phyloP scores from a whole-genome alignment of 2,888 invertebrate species.

The Leptura quadrifasciata region DNA sequence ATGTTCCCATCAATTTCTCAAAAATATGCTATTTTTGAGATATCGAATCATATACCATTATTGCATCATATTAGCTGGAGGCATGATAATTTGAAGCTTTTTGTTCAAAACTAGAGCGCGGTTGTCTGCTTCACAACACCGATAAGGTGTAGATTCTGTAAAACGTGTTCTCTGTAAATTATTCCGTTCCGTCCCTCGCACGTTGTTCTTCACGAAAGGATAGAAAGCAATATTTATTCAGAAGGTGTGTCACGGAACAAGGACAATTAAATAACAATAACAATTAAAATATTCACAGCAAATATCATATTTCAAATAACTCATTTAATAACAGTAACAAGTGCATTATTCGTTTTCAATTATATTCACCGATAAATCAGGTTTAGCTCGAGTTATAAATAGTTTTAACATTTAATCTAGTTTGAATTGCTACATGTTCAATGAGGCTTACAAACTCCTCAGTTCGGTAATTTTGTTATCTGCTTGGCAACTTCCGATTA shows the following conservation, averaged over 20 bases:
- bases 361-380: background rate
- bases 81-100: no score
- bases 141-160: background rate
- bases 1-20: no score
- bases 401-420: background rate
- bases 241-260: slow-evolving; percentile 21
- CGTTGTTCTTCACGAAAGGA: slow-evolving; percentile 2
- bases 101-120: no score
- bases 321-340: slow-evolving; percentile 1
- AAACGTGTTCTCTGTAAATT: slow-evolving; percentile 5
- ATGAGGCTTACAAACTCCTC: no score
- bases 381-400: background rate
- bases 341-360: background rate
- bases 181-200: slow-evolving; percentile 6
- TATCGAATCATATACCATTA: no score
- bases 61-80: no score
- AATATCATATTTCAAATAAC: slow-evolving; percentile 1
- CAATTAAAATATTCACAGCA: slow-evolving; percentile 8
- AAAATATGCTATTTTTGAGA: no score
- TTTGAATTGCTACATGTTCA: background rate
- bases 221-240: slow-evolving; percentile 9
- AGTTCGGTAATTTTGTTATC: no score
- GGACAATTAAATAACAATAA: slow-evolving; percentile 28
- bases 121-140: no score
- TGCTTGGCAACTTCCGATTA: background rate